A percentile compares a stretch with the other conserved stretches of the same genome.
Conservation (phyloP, 1,140 invertebrate genomes). For the Drosophila triauraria region DNA sequence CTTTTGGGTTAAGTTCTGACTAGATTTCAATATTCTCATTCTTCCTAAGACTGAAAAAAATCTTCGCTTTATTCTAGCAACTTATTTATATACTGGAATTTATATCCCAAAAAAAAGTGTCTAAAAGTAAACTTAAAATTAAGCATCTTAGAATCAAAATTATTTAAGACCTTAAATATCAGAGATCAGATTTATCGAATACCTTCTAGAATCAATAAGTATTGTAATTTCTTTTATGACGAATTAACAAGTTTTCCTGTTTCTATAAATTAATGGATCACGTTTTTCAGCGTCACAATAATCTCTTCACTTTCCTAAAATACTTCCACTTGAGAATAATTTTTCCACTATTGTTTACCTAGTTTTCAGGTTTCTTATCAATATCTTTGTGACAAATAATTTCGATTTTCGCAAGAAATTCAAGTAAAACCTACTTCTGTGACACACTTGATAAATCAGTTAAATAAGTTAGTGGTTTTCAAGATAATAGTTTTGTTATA, state of each 20-base stretch:
- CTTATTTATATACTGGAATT: background rate
- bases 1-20: background rate
- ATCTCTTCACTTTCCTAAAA: background rate
- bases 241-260: background rate
- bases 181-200: too few relatives aligned
- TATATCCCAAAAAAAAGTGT: too few relatives aligned
- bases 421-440: conserved; percentile 1
- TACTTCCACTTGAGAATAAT: background rate
- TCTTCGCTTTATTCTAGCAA: background rate
- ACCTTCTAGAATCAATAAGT: too few relatives aligned
- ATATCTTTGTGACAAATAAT: background rate
- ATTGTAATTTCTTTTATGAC: background rate
- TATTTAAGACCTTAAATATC: background rate
- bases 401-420: background rate
- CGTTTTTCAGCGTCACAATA: background rate
- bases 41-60: background rate
- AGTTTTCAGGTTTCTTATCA: conserved; percentile 7
- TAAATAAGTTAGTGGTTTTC: background rate
- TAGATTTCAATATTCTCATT: background rate
- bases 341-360: background rate
- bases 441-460: background rate
- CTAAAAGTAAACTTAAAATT: too few relatives aligned
- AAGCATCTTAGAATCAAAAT: too few relatives aligned
- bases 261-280: background rate
- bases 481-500: background rate